Evolutionary conservation across 1,140 invertebrate genomes (phyloP), one percentile per base, ranked within the genome.

Genomic region (Ceratina japonica): DNA sequence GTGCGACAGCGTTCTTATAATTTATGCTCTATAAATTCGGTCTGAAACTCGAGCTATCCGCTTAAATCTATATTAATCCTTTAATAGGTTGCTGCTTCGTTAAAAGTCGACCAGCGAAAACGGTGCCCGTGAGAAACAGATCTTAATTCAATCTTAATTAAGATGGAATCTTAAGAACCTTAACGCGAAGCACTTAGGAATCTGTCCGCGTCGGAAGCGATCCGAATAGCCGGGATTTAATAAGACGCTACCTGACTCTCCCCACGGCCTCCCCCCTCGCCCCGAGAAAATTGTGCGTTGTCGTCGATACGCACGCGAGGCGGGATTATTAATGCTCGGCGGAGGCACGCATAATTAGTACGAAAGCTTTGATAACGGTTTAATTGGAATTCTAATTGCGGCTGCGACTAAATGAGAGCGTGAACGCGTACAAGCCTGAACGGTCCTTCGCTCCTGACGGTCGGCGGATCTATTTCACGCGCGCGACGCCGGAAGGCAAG

Each of bases 311-410:
- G 37, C 37, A 22, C n/a, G 13, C n/a, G 64, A 77, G 63, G 75
- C 52, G 15, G 52, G 63, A 80, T 86, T 85, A 86, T 86, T 85
- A 85, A 86, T 79, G 69, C 20, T 52, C 64, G 61, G 76, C 70
- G 65, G 52, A 44, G 58, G 22, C 44, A 24, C 76, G 61, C 66
- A 66, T 74, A 70, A 75, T 80, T 76, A 70, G 61, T 71, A 83
- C 61, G 83, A 77, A 75, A 80, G 73, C 73, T 76, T 77, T 80
- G 83, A 85, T 80, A 85, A 80, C 76, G 76, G 73, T 82, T 82
- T 85, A 82, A 85, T 85, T 86, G 83, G 83, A 83, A 72, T 77
- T 31, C 76, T 85, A 80, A 85, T 86, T 86, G 83, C 80, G 74
- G 56, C 27, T 70, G 63, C 69, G 69, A 59, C 73, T 68, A 80